A percentile compares a stretch with the other conserved stretches of the same genome.
Conservation (phyloP, 92 coral and sea anemone species). For the Porites evermanni region DNA sequence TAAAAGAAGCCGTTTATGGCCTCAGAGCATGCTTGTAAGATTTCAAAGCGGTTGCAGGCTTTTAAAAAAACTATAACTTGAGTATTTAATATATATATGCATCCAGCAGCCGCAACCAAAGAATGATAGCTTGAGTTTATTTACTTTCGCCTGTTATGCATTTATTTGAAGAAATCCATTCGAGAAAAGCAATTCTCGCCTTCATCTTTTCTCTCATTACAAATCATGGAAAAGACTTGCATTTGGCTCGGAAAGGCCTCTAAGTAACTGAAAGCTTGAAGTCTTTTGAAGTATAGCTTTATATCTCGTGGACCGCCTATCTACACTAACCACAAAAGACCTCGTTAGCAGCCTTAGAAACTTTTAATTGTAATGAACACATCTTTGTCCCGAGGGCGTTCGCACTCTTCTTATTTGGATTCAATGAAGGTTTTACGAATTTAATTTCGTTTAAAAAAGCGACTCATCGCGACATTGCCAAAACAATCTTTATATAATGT, state of each 20-base stretch:
- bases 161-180: neutral
- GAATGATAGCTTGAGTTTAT: constrained; percentile 24
- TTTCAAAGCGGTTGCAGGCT: constrained; percentile 13
- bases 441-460: neutral
- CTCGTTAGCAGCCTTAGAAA: constrained; percentile 40
- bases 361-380: constrained; percentile 45
- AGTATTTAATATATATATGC: constrained; percentile 45
- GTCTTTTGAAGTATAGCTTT: neutral
- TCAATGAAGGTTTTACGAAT: constrained; percentile 12
- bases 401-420: constrained; percentile 25
- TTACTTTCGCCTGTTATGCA: constrained; percentile 17
- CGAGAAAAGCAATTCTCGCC: neutral
- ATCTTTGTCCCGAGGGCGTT: constrained; percentile 35
- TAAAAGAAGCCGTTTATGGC: neutral
- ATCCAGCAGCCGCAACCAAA: neutral
- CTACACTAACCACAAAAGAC: constrained; percentile 20
- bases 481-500: neutral
- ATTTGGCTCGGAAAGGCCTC: neutral
- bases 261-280: neutral
- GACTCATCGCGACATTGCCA: neutral
- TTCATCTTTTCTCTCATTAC: neutral
- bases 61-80: constrained; percentile 6
- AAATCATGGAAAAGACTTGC: neutral
- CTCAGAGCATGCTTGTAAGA: constrained; percentile 12
- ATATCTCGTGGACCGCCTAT: constrained; percentile 16